Evolutionary conservation across 2,797 vertebrate genomes (phyloP).

Genomic region (Melanotaenia nigrans): DNA sequence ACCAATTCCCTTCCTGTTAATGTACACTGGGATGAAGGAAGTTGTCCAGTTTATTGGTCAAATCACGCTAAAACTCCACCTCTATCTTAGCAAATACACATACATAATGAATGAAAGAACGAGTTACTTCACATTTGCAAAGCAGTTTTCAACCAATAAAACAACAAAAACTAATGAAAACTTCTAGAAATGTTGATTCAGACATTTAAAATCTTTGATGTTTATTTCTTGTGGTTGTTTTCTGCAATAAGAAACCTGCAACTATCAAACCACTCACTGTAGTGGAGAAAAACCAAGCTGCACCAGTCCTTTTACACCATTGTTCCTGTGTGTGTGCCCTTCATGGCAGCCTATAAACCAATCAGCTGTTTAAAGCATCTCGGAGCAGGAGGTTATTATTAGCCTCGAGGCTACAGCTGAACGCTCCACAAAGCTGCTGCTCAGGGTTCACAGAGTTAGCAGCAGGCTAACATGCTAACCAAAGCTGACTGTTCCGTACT

Average conservation of each 20-base stretch:
- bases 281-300: slow-evolving; percentile 1
- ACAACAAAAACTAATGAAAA: too few relatives aligned
- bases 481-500: neutral
- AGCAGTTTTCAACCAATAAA: too few relatives aligned
- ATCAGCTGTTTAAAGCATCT: slow-evolving; percentile 63
- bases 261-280: neutral
- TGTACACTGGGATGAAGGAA: too few relatives aligned
- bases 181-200: too few relatives aligned
- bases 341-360: slow-evolving; percentile 64
- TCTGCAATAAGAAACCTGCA: neutral
- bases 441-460: slow-evolving; percentile 9
- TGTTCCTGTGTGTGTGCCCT: slow-evolving; percentile 44
- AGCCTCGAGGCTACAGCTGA: slow-evolving; percentile 56
- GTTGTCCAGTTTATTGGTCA: too few relatives aligned
- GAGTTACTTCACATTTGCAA: too few relatives aligned
- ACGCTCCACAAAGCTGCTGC: slow-evolving; percentile 14
- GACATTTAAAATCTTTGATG: too few relatives aligned
- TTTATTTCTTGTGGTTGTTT: too few relatives aligned
- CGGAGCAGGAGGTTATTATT: slow-evolving; percentile 56
- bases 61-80: too few relatives aligned
- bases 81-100: too few relatives aligned
- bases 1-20: too few relatives aligned
- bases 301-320: slow-evolving; percentile 21
- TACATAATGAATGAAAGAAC: too few relatives aligned
- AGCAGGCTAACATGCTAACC: slow-evolving; percentile 22